These are phyloP conservation scores for Heteromormyrus szaboi DNA, from an alignment of 2,797 vertebrate genomes.

Conservation along the genomic window DNA sequence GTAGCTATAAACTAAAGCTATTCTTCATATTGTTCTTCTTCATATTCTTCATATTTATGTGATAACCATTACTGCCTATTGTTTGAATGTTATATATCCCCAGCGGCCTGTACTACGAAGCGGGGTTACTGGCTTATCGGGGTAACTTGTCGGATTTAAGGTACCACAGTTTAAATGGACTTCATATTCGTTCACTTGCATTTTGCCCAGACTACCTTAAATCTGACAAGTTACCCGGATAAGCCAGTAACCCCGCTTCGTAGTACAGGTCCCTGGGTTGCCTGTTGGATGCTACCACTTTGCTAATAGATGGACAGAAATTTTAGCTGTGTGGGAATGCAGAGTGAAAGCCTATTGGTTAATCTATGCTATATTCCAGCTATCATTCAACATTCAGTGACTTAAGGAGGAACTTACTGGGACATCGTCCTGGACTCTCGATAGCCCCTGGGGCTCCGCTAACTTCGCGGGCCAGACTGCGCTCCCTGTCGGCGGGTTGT, in stretches of 20 bases:
- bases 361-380: background rate
- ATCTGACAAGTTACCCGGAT: no score
- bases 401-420: conserved; percentile 56
- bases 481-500: background rate
- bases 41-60: background rate
- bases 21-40: background rate
- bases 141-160: no score
- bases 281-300: background rate
- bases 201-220: no score
- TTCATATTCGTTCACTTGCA: no score
- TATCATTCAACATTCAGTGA: background rate
- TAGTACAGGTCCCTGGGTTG: background rate
- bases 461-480: conserved; percentile 52
- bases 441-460: conserved; percentile 40
- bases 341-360: background rate
- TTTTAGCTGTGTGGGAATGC: background rate
- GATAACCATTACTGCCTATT: background rate
- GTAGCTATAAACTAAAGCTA: background rate
- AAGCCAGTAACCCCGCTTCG: no score
- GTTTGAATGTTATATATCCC: background rate
- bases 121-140: no score
- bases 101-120: no score
- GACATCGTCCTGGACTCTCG: conserved; percentile 21
- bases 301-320: background rate
- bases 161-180: no score